Percentiles rank a stretch among this genome's conserved stretches.
Evolutionary conservation across 2,113 vertebrate genomes (phyloP).

Genomic region (Scalopus aquaticus): DNA sequence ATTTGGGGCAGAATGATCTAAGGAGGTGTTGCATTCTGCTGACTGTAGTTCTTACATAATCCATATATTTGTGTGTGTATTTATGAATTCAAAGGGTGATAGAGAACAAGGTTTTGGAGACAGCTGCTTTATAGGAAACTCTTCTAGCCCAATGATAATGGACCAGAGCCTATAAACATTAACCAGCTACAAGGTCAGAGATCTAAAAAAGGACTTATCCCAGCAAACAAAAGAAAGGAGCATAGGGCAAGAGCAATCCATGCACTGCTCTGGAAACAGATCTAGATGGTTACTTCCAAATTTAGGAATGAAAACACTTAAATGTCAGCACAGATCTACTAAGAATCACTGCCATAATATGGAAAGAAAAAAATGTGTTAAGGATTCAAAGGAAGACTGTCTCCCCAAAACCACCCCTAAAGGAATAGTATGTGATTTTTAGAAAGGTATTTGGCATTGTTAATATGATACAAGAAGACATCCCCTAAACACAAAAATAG

Average conservation of each 20-base stretch:
- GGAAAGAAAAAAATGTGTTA: neutral
- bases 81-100: neutral
- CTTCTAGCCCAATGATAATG: neutral
- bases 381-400: neutral
- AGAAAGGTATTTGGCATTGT: conserved; percentile 18
- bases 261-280: neutral
- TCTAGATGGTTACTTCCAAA: neutral
- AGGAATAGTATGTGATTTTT: neutral
- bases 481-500: conserved; percentile 4
- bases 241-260: neutral
- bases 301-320: neutral
- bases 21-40: neutral
- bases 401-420: neutral
- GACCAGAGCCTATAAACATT: neutral
- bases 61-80: no score
- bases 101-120: neutral
- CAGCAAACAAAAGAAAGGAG: neutral
- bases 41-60: neutral
- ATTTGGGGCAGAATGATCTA: conserved; percentile 9
- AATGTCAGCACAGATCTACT: neutral
- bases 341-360: neutral
- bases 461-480: neutral
- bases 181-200: neutral
- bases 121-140: neutral
- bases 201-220: neutral